A percentile compares a stretch with the other conserved stretches of the same genome.
phyloP scores from a whole-genome alignment of 2,888 invertebrate species.

The Arrhopalites spinosus region DNA sequence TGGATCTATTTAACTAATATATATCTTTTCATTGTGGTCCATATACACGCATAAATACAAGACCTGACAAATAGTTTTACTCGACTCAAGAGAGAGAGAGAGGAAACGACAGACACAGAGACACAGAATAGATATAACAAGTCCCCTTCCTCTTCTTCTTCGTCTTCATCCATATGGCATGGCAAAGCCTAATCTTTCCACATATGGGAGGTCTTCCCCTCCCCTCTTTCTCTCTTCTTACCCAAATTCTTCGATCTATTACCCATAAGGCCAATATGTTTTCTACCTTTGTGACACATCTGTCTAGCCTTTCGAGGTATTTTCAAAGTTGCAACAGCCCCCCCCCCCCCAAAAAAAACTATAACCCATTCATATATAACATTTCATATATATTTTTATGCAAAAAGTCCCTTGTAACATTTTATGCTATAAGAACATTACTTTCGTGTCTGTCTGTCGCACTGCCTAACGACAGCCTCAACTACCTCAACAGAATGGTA shows the following conservation, averaged over 20 bases:
- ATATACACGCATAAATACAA: constrained; percentile 35
- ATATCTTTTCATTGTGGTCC: constrained; percentile 38
- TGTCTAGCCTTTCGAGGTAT: not conserved
- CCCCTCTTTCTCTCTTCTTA: not conserved
- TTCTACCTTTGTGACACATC: constrained; percentile 32
- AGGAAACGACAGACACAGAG: too few species aligned
- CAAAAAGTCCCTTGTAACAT: too few species aligned
- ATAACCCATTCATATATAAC: too few species aligned
- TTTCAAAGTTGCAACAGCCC: too few species aligned
- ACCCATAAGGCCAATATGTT: constrained; percentile 36
- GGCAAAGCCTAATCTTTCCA: constrained; percentile 12
- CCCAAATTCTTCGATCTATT: constrained; percentile 31
- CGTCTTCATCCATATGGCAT: not conserved
- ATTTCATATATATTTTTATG: too few species aligned
- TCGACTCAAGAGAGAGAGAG: constrained; percentile 27
- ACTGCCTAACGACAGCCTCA: too few species aligned
- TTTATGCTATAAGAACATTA: too few species aligned
- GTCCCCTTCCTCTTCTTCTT: not conserved
- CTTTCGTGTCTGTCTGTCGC: not conserved
- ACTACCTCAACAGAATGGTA: too few species aligned
- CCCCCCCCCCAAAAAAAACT: too few species aligned
- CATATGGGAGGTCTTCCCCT: constrained; percentile 32
- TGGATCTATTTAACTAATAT: constrained; percentile 37
- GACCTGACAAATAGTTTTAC: constrained; percentile 38
- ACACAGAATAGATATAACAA: not conserved